Percentiles rank a stretch among this genome's conserved stretches.
phyloP scores from a whole-genome alignment of 2,888 invertebrate species.

The Chrysopilus asiliformis region DNA sequence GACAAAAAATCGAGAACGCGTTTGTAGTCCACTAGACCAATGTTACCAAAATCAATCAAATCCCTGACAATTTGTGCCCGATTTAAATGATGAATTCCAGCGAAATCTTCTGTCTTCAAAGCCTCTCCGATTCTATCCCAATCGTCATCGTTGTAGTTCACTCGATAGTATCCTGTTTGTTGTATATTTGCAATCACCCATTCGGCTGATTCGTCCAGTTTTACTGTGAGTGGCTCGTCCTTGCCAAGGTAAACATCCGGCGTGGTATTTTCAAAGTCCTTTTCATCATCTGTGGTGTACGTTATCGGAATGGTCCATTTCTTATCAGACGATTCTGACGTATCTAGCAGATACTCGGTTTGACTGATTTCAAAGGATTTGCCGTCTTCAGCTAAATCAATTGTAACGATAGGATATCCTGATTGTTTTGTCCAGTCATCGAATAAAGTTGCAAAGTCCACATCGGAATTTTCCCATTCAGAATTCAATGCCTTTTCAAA shows the following conservation, averaged over 20 bases:
- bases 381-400: slow-evolving; percentile 21
- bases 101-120: slow-evolving; percentile 33
- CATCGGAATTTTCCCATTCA: too few relatives aligned
- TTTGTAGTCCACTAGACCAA: slow-evolving; percentile 45
- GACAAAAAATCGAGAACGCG: slow-evolving; percentile 50
- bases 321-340: not conserved
- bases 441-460: too few relatives aligned
- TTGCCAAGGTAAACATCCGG: slow-evolving; percentile 18
- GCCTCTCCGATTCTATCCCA: slow-evolving; percentile 41
- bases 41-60: slow-evolving; percentile 55
- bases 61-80: slow-evolving; percentile 74
- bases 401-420: slow-evolving; percentile 50
- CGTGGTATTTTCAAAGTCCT: slow-evolving; percentile 20
- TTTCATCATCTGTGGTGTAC: slow-evolving; percentile 20
- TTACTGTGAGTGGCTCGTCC: not conserved
- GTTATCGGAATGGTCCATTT: slow-evolving; percentile 25
- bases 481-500: too few relatives aligned
- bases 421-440: slow-evolving; percentile 53
- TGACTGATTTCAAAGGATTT: slow-evolving; percentile 18
- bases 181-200: slow-evolving; percentile 50
- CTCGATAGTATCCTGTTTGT: slow-evolving; percentile 50
- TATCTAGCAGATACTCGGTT: slow-evolving; percentile 19
- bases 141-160: slow-evolving; percentile 47
- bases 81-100: slow-evolving; percentile 48
- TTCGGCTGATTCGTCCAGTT: slow-evolving; percentile 18